These are phyloP conservation scores for Nothocercus nigrocapillus DNA, from an alignment of 2,113 vertebrate genomes.

Conservation along the genomic window DNA sequence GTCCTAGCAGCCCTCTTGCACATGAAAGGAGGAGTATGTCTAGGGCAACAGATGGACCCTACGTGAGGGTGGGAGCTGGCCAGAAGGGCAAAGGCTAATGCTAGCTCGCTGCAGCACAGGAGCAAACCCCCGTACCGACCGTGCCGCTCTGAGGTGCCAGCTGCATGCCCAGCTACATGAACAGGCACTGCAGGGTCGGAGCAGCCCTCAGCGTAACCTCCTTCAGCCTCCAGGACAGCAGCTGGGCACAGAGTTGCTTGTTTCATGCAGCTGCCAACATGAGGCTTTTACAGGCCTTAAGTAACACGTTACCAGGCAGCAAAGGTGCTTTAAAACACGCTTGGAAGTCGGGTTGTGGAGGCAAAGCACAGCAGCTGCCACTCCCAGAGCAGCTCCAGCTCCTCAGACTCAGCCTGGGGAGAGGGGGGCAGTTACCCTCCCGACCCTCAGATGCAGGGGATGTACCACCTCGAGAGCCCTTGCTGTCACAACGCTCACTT, in stretches of 20 bases:
- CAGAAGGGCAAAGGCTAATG: background rate
- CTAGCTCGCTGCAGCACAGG: background rate
- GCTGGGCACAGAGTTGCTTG: background rate
- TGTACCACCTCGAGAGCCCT: background rate
- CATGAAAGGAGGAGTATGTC: background rate
- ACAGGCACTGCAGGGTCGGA: fast-evolving
- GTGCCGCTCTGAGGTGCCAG: background rate
- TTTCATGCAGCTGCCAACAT: background rate
- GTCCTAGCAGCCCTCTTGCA: background rate
- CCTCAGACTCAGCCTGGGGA: too few relatives aligned
- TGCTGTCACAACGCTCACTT: background rate
- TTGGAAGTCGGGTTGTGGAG: background rate
- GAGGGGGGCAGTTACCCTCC: background rate
- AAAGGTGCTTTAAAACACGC: background rate
- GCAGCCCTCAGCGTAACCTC: too few relatives aligned
- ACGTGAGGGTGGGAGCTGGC: background rate
- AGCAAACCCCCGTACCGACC: too few relatives aligned
- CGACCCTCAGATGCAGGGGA: background rate
- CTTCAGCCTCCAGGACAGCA: background rate
- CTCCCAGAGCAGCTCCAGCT: background rate
- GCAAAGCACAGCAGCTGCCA: background rate
- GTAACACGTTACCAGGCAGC: background rate
- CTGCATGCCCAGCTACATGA: fast-evolving
- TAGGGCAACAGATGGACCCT: background rate
- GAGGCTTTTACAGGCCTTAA: background rate